These are phyloP conservation scores for Mesorhabditis sp. DNA, from an alignment of 2,888 invertebrate genomes.

Conservation along the genomic window DNA sequence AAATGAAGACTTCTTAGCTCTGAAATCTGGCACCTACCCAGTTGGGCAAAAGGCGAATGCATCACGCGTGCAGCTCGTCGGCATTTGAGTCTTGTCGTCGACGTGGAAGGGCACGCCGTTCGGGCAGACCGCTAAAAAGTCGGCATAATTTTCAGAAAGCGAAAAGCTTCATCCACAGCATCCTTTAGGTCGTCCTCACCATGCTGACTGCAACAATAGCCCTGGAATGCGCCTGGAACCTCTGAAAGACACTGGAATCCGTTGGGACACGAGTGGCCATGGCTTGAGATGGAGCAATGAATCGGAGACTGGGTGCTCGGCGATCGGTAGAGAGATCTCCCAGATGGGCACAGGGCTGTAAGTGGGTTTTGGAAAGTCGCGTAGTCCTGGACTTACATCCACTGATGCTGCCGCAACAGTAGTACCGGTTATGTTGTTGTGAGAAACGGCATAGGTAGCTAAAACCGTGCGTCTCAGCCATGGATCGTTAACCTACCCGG, in stretches of 20 bases:
- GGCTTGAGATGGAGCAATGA: conserved; percentile 31
- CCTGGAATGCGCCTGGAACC: conserved; percentile 34
- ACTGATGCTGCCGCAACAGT: conserved; percentile 37
- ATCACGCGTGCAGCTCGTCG: conserved; percentile 34
- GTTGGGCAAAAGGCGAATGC: conserved; percentile 41
- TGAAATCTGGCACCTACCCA: not conserved
- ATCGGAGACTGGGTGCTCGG: conserved; percentile 32
- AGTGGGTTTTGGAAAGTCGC: not conserved
- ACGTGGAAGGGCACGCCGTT: conserved; percentile 34
- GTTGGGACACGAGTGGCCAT: conserved; percentile 29
- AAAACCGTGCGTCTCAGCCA: not conserved
- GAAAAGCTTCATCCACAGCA: conserved; percentile 7
- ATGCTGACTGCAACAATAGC: conserved; percentile 37
- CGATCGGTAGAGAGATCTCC: conserved; percentile 33
- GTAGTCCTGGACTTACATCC: conserved; percentile 14
- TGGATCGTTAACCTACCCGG: not conserved
- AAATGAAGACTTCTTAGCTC: not conserved
- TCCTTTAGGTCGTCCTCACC: conserved; percentile 18
- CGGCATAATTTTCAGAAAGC: not conserved
- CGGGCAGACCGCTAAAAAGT: conserved; percentile 37
- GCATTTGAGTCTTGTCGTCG: conserved; percentile 34
- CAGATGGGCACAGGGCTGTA: conserved; percentile 32
- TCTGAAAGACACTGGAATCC: conserved; percentile 34
- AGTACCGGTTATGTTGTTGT: conserved; percentile 34
- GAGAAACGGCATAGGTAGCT: conserved; percentile 35